Base-by-base conservation (phyloP, 2,113 vertebrate species). In the Chlorocebus sabaeus region DNA sequence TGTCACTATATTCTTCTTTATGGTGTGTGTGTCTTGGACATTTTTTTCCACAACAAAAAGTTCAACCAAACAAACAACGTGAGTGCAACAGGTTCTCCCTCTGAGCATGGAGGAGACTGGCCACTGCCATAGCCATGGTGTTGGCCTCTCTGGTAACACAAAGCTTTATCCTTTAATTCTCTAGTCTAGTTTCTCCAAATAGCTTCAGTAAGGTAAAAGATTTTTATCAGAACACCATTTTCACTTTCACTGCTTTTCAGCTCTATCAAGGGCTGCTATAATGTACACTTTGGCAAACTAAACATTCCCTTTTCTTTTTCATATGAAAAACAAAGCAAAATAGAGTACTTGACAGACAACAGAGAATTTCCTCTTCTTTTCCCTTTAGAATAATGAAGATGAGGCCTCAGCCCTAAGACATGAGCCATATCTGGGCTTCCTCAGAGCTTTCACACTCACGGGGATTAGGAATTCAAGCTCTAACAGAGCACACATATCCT, bases 391-490 rank as follows among this genome's bases (percentile, higher is more conserved):
- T 43, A 84, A 94, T 75, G 78, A 94, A 95, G 88, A 90, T 5
- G 45, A 96, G 48, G 59, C 78, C 93, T 59, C 3, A 95, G 48
- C 22, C 64, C 40, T 93, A 32, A 92, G n/a, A 82, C 61, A 81
- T 11, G 5, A 1, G 68, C 59, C 38, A 61, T 43, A 88, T 80
- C 78, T 8, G 92, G 89, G 64, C 76, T 59, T 70, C 87, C 8
- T 70, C 1, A 82, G 45, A 92, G 79, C 59, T 83, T 81, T 68
- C 27, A 85, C 40, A 78, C 70, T 84, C 43, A 81, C 17, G 35
- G 78, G 84, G 61, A 97, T 95, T 38, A 97, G 89, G 13, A 94
- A 84, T 88, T 96, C 84, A 94, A 94, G 88, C 30, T 91, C 89
- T 84, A 72, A 87, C 8, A 22, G 76, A 1, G 78, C 61, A 92